phyloP scores from a whole-genome alignment of 2,797 vertebrate species.

The Benthosema pterotum region DNA sequence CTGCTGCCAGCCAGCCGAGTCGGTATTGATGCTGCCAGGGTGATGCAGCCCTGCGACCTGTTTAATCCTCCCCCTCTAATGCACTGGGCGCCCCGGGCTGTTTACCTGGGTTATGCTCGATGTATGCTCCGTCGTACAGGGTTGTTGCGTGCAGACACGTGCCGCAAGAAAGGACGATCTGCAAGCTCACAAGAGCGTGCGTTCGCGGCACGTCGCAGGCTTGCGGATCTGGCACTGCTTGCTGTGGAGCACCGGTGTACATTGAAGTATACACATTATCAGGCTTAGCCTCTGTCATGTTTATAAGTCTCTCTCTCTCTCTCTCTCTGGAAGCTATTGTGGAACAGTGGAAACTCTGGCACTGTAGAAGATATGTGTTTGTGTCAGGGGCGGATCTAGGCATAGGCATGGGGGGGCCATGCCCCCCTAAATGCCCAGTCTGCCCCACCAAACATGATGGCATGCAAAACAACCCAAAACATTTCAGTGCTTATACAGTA shows the following conservation, averaged over 20 bases:
- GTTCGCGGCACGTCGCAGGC: too few relatives aligned
- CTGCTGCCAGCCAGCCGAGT: conserved; percentile 39
- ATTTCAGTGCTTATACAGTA: too few relatives aligned
- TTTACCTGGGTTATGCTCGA: conserved; percentile 62
- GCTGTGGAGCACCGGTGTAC: background rate
- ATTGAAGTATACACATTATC: background rate
- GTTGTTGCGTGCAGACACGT: too few relatives aligned
- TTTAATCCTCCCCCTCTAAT: conserved; percentile 71
- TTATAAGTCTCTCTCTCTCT: conserved; percentile 10
- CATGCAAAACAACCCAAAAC: too few relatives aligned
- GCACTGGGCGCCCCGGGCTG: conserved; percentile 58
- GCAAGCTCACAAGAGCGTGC: too few relatives aligned
- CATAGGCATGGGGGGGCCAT: too few relatives aligned
- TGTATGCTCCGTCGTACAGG: conserved; percentile 42
- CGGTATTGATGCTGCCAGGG: conserved; percentile 55
- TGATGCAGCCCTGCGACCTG: conserved; percentile 58
- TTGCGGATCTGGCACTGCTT: background rate
- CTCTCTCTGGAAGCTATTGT: conserved; percentile 4
- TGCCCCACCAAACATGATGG: too few relatives aligned
- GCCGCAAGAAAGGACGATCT: too few relatives aligned
- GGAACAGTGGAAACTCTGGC: conserved; percentile 5
- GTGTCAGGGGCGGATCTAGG: conserved; percentile 6
- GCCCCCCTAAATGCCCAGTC: too few relatives aligned
- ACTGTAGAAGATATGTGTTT: background rate
- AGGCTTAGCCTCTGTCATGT: background rate